Percentiles rank a stretch among this genome's conserved stretches.
Conservation (phyloP, 2,888 invertebrate species). For the Rambutsinella grinnellia region DNA sequence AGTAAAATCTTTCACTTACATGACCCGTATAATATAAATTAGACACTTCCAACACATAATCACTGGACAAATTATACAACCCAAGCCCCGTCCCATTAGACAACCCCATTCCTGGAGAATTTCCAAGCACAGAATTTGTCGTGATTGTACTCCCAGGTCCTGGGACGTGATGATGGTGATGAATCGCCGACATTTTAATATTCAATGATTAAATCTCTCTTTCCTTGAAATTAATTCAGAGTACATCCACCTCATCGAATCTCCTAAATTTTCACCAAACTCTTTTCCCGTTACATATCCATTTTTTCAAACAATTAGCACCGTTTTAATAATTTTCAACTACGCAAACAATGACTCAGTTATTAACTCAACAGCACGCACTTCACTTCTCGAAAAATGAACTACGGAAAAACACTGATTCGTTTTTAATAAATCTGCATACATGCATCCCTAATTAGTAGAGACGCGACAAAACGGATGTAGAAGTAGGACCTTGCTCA, state of each 20-base stretch:
- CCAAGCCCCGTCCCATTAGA: conserved; percentile 38
- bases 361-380: neutral
- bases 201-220: too few species aligned
- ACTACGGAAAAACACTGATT: neutral
- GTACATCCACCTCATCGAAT: neutral
- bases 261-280: neutral
- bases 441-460: neutral
- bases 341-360: neutral
- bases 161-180: conserved; percentile 40
- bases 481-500: conserved; percentile 14
- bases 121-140: conserved; percentile 32
- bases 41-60: conserved; percentile 87
- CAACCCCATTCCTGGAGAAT: conserved; percentile 29
- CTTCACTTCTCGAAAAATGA: neutral
- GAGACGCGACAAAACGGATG: neutral
- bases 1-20: conserved; percentile 72
- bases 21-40: conserved; percentile 92
- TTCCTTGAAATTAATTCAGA: neutral
- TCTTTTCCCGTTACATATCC: neutral
- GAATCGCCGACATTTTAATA: conserved; percentile 32
- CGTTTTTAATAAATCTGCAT: conserved; percentile 7
- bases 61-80: conserved; percentile 73
- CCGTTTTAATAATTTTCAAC: neutral
- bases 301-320: neutral
- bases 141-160: conserved; percentile 36